phyloP scores from a whole-genome alignment of 2,888 invertebrate species.

The Myopa testacea region DNA sequence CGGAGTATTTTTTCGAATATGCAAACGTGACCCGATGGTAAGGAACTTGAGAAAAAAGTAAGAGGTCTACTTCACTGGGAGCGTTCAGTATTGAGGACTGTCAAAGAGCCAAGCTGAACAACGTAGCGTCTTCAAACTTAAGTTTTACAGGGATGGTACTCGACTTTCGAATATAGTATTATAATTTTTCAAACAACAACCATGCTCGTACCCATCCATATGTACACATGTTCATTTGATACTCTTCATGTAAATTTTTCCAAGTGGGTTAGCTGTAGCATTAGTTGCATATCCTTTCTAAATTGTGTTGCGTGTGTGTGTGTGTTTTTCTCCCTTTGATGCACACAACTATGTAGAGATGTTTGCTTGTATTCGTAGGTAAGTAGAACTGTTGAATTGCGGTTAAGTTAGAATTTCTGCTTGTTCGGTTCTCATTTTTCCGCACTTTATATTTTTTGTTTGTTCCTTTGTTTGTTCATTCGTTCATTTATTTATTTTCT shows the following conservation, averaged over 20 bases:
- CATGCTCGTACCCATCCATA: too few species aligned
- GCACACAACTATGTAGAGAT: neutral
- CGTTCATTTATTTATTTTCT: too few species aligned
- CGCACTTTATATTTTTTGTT: neutral
- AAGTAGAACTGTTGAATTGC: neutral
- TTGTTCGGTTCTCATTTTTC: neutral
- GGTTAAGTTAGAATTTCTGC: slow-evolving; percentile 3
- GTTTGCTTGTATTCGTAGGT: neutral
- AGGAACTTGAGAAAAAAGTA: too few species aligned
- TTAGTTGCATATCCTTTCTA: neutral
- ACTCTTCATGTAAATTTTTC: neutral
- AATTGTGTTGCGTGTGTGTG: neutral
- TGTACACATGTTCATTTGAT: neutral
- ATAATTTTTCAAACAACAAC: too few species aligned
- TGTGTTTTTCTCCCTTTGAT: neutral
- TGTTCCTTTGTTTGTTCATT: neutral
- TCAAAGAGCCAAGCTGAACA: too few species aligned
- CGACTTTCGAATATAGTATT: too few species aligned
- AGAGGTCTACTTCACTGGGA: too few species aligned
- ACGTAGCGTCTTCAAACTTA: too few species aligned
- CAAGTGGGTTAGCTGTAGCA: neutral
- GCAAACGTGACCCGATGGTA: too few species aligned
- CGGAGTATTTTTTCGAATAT: too few species aligned
- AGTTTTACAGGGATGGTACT: too few species aligned
- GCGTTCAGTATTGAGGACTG: too few species aligned